Evolutionary conservation across 2,797 vertebrate genomes (phyloP).

Genomic region (Nyctibius grandis): DNA sequence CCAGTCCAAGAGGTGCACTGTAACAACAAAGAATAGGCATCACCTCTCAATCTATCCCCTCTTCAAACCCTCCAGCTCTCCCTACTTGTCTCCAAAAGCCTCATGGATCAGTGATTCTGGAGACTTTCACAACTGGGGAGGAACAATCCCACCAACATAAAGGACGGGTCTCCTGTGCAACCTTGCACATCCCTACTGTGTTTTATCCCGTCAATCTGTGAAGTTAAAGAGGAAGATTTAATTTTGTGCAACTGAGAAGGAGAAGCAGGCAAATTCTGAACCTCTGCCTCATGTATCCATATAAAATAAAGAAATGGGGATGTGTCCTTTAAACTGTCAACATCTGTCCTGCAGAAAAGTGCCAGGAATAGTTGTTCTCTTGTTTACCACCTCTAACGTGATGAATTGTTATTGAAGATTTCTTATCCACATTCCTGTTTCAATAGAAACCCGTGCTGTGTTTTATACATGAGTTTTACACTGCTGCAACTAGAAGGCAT

Average conservation of each 20-base stretch:
- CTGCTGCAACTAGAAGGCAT: neutral
- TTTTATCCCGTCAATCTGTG: neutral
- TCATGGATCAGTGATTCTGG: fast-evolving
- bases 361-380: neutral
- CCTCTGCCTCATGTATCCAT: neutral
- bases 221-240: neutral
- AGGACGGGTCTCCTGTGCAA: neutral
- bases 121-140: neutral
- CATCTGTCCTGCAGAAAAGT: neutral
- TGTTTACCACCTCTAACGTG: neutral
- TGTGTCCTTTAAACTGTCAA: neutral
- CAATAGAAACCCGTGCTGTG: neutral
- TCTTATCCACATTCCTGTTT: neutral
- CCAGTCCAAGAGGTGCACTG: neutral
- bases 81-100: neutral
- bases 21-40: neutral
- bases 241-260: neutral
- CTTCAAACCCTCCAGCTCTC: neutral
- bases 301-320: neutral
- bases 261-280: neutral
- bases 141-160: neutral
- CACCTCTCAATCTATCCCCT: neutral
- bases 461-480: neutral
- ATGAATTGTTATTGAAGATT: neutral
- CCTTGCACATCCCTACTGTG: neutral